Evolutionary conservation across 1,140 invertebrate species (phyloP).

Genomic region (Aplysia californica): DNA sequence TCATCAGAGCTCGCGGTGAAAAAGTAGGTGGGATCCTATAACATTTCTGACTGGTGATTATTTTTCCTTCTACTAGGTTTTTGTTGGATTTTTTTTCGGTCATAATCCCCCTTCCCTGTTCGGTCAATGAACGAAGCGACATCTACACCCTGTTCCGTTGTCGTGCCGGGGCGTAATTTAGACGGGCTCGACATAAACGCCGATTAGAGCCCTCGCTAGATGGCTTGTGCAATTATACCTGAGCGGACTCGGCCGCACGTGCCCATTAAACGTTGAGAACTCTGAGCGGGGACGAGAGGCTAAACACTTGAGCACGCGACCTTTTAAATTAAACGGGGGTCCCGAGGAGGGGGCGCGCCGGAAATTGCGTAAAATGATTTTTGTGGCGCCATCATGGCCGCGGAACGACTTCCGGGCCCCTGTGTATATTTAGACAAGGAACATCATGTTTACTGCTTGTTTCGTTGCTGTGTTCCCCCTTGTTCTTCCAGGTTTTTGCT

Average conservation of each 20-base stretch:
- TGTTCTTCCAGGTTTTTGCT: too few relatives aligned
- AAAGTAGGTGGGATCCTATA: too few relatives aligned
- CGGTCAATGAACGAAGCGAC: too few relatives aligned
- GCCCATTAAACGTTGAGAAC: conserved; percentile 11
- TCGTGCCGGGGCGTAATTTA: background rate
- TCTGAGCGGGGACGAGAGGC: background rate
- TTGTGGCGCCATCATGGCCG: conserved; percentile 22
- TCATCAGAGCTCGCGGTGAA: too few relatives aligned
- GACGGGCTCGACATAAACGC: background rate
- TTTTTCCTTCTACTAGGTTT: too few relatives aligned
- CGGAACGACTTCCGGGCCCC: conserved; percentile 1
- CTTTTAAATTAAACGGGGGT: conserved; percentile 7
- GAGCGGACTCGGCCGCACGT: background rate
- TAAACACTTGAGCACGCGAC: conserved; percentile 25
- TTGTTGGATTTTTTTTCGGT: too few relatives aligned
- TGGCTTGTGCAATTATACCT: conserved; percentile 9
- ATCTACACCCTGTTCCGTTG: background rate
- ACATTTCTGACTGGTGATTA: too few relatives aligned
- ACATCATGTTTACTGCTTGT: background rate
- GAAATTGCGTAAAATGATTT: conserved; percentile 25
- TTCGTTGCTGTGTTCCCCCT: background rate
- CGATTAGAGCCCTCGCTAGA: conserved; percentile 11
- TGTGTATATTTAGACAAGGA: too few relatives aligned
- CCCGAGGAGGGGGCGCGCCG: background rate
- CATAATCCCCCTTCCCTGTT: too few relatives aligned